A percentile compares a stretch with the other conserved stretches of the same genome.
These are phyloP conservation scores for Beroe ovata DNA, from an alignment of 37 sponge, comb jelly and placozoan genomes.

Conservation along the genomic window DNA sequence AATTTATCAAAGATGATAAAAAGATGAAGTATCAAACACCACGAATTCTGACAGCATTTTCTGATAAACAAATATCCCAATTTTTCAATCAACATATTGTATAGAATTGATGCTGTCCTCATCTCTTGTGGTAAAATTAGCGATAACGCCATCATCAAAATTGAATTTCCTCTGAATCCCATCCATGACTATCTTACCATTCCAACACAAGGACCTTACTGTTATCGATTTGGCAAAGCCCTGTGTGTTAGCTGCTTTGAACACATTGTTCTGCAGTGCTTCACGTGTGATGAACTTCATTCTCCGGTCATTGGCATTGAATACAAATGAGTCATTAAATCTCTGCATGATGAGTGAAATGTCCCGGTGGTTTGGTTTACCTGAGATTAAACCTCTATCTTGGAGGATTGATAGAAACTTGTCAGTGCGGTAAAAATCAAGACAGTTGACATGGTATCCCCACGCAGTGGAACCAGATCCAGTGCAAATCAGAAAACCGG, in stretches of 20 bases:
- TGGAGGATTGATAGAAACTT: neutral
- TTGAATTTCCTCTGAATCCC: conserved; percentile 65
- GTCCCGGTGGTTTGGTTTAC: neutral
- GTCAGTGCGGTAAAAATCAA: conserved; percentile 41
- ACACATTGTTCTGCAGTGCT: conserved; percentile 49
- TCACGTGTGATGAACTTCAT: conserved; percentile 58
- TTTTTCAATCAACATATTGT: conserved; percentile 30
- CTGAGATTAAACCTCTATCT: neutral
- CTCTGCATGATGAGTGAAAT: neutral
- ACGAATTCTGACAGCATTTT: too few relatives aligned
- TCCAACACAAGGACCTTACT: conserved; percentile 53
- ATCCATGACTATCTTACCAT: conserved; percentile 62
- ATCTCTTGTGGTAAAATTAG: conserved; percentile 21
- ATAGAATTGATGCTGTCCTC: conserved; percentile 44
- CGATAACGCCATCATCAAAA: conserved; percentile 53
- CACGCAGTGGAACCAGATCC: conserved; percentile 57
- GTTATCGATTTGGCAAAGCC: conserved; percentile 34
- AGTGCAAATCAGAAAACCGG: conserved; percentile 49
- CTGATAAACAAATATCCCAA: too few relatives aligned
- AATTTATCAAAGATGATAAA: too few relatives aligned
- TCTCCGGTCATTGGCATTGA: neutral
- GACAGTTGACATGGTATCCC: conserved; percentile 36
- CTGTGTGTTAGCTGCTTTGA: conserved; percentile 29
- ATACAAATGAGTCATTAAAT: conserved; percentile 36
- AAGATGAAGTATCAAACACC: too few relatives aligned